Percentiles rank a stretch among this genome's conserved stretches.
These are phyloP conservation scores for Procambarus clarkii DNA, from an alignment of 1,140 invertebrate species.

Conservation along the genomic window DNA sequence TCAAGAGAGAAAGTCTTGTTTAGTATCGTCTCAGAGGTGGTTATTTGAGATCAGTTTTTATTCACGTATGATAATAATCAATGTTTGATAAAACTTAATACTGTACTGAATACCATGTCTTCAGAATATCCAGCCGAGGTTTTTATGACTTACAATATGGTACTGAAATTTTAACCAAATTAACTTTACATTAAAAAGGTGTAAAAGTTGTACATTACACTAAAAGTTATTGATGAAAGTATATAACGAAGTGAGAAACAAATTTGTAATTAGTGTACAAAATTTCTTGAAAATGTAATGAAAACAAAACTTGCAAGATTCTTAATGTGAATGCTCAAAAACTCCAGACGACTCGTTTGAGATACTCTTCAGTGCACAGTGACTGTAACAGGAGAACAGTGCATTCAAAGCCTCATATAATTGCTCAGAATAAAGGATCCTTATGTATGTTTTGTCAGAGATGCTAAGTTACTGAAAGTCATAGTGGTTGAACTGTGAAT, in stretches of 20 bases:
- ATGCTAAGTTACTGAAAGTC: background rate
- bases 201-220: background rate
- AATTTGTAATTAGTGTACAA: background rate
- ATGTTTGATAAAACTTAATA: too few relatives aligned
- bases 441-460: background rate
- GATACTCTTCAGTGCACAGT: background rate
- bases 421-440: background rate
- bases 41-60: constrained; percentile 2
- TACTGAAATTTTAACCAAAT: background rate
- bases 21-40: background rate
- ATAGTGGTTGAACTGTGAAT: background rate
- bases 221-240: background rate
- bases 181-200: background rate
- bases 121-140: background rate
- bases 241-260: background rate
- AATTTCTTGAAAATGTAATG: background rate
- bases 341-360: background rate
- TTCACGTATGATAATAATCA: background rate
- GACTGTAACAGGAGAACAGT: background rate
- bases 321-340: background rate
- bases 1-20: constrained; percentile 42
- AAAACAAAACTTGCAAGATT: background rate
- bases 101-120: background rate
- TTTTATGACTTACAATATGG: background rate
- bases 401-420: background rate